Conservation (phyloP, 2,113 vertebrate species). For the Tetrax tetrax region DNA sequence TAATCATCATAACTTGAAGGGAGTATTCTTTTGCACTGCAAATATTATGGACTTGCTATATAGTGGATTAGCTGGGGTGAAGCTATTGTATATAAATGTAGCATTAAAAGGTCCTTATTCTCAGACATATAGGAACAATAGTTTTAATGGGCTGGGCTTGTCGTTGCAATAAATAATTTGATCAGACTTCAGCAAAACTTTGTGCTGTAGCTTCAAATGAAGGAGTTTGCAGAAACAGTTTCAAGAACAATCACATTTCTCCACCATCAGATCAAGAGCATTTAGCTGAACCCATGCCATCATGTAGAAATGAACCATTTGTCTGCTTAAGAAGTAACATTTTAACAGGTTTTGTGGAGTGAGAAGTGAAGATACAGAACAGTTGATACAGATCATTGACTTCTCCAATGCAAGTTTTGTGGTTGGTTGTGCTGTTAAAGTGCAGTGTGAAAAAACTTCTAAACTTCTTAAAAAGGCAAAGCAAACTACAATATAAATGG, state of each 20-base stretch:
- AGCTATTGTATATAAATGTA: background rate
- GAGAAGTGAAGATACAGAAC: background rate
- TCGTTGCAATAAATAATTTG: background rate
- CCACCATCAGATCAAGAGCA: background rate
- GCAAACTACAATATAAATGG: background rate
- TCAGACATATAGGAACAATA: background rate
- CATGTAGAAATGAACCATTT: background rate
- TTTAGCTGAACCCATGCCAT: background rate
- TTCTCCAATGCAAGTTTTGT: background rate
- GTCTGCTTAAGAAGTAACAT: background rate
- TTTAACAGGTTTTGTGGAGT: background rate
- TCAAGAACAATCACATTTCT: background rate
- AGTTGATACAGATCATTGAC: background rate
- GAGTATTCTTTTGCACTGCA: background rate
- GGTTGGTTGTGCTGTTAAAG: background rate
- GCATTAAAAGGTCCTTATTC: background rate
- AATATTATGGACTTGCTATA: background rate
- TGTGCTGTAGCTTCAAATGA: background rate
- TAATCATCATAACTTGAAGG: background rate
- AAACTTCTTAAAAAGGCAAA: background rate
- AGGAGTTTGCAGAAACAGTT: background rate
- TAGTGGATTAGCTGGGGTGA: background rate
- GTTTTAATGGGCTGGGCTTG: background rate
- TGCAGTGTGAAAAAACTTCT: background rate
- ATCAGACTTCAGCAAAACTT: background rate